phyloP scores from a whole-genome alignment of 2,888 invertebrate species.

The Schizotus pectinicornis region DNA sequence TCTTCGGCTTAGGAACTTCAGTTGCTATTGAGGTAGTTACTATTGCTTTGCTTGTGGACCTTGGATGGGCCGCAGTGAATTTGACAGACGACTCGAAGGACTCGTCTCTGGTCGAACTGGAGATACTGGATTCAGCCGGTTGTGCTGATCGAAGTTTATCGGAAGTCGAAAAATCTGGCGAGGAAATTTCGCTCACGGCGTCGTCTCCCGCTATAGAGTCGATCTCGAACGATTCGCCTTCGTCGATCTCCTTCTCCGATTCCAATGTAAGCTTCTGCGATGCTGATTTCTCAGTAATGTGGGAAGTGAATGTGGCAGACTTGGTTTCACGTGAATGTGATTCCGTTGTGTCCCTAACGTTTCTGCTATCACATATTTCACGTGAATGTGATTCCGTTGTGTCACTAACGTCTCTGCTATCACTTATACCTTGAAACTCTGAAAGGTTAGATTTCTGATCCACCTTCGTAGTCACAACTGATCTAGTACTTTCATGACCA shows the following conservation, averaged over 20 bases:
- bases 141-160: neutral
- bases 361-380: too few relatives aligned
- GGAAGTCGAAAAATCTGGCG: neutral
- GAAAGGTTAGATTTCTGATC: too few relatives aligned
- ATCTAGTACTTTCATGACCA: too few relatives aligned
- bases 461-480: too few relatives aligned
- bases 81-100: neutral
- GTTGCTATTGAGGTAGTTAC: conserved; percentile 13
- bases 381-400: too few relatives aligned
- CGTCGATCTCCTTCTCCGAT: conserved; percentile 7
- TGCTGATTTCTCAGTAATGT: too few relatives aligned
- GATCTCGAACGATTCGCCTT: neutral
- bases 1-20: conserved; percentile 10
- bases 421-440: too few relatives aligned
- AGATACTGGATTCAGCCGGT: neutral
- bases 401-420: too few relatives aligned
- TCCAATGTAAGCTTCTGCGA: neutral
- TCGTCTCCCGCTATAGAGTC: neutral
- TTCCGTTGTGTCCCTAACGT: too few relatives aligned
- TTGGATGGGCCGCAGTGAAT: neutral
- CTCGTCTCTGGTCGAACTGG: neutral
- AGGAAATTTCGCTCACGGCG: neutral
- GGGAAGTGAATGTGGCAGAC: too few relatives aligned
- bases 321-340: too few relatives aligned
- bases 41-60: neutral